Percentiles rank a stretch among this genome's conserved stretches.
Conservation (phyloP, 2,797 vertebrate genomes). For the Premnoplex brunnescens region DNA sequence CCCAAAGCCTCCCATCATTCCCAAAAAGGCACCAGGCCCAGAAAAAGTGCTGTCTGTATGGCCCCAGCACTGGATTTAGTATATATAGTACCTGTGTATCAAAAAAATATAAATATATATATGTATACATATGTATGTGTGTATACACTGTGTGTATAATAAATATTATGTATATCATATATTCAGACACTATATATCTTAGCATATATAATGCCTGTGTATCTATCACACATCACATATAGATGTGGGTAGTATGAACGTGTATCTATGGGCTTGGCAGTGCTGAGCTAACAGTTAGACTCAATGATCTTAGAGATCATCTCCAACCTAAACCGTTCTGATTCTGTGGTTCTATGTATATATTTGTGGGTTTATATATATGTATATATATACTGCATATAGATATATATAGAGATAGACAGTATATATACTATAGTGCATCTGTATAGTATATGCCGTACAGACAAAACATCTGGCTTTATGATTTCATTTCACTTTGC, state of each 20-base stretch:
- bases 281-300: neutral
- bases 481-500: neutral
- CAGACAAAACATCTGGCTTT: constrained; percentile 19
- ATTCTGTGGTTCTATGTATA: neutral
- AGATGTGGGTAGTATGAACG: neutral
- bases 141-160: neutral
- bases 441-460: too few relatives aligned
- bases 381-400: neutral
- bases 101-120: neutral
- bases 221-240: neutral
- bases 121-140: neutral
- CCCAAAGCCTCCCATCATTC: rapidly evolving
- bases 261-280: neutral
- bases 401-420: rapidly evolving
- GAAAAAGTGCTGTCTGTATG: neutral
- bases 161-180: neutral
- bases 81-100: too few relatives aligned
- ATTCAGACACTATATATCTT: neutral
- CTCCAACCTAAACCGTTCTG: neutral
- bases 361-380: neutral
- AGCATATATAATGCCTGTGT: neutral
- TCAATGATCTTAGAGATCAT: neutral
- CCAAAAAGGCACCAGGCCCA: neutral
- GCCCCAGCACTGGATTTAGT: neutral
- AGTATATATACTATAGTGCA: neutral